Evolutionary conservation across 2,888 invertebrate genomes (phyloP).

Genomic region (Oithona nana): DNA sequence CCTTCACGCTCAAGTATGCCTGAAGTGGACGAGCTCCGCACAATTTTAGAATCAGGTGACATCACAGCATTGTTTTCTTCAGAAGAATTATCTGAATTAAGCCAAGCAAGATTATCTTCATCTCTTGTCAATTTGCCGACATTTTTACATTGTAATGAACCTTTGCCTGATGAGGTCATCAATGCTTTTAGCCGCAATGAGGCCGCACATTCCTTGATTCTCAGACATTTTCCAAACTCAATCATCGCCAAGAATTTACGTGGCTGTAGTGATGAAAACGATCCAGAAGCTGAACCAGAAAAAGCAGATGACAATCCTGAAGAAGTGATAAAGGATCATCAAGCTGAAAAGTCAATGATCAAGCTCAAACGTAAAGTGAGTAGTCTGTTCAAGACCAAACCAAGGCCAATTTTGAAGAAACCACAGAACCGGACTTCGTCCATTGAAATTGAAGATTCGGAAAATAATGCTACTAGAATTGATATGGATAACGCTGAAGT

Average conservation of each 20-base stretch:
- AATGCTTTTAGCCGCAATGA: not conserved
- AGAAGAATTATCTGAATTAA: slow-evolving; percentile 19
- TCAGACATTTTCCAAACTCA: not conserved
- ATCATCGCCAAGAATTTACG: not conserved
- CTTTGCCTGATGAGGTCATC: slow-evolving; percentile 6
- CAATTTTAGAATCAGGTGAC: slow-evolving; percentile 46
- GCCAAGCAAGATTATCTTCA: slow-evolving; percentile 21
- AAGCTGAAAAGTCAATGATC: not conserved
- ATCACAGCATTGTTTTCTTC: slow-evolving; percentile 19
- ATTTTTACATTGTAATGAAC: slow-evolving; percentile 29
- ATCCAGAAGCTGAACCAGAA: not conserved
- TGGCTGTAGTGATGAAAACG: not conserved
- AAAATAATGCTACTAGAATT: not conserved
- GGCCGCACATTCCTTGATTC: not conserved
- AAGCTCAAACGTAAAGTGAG: slow-evolving; percentile 3
- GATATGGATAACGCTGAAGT: not conserved
- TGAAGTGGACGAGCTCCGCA: slow-evolving; percentile 41
- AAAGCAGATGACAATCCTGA: too few species aligned
- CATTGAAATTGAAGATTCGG: not conserved
- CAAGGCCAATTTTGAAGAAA: not conserved
- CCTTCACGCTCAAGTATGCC: slow-evolving; percentile 24
- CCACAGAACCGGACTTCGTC: not conserved
- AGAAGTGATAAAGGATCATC: not conserved
- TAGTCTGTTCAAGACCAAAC: not conserved
- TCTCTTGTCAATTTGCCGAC: slow-evolving; percentile 72